phyloP scores from a whole-genome alignment of 2,888 invertebrate species.

The Baccha elongata region DNA sequence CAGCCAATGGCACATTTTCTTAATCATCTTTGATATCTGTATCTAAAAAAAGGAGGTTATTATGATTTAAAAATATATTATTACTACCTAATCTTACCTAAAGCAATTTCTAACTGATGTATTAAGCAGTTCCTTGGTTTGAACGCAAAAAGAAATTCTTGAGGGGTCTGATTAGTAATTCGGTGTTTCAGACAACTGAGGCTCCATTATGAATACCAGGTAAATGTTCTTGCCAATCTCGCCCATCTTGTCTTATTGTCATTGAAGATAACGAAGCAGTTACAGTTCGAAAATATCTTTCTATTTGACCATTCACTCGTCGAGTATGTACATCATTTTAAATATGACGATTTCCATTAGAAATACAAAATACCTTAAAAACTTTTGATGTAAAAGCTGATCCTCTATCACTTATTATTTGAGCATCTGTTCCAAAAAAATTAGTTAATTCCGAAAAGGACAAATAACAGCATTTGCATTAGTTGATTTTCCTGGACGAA shows the following conservation, averaged over 20 bases:
- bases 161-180: too few relatives aligned
- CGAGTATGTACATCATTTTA: constrained; percentile 53
- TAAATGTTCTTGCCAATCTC: constrained; percentile 13
- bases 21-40: constrained; percentile 3
- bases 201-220: background rate
- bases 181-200: too few relatives aligned
- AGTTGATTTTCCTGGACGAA: constrained; percentile 32
- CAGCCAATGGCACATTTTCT: constrained; percentile 2
- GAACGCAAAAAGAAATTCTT: background rate
- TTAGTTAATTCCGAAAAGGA: constrained; percentile 17
- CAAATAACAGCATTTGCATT: constrained; percentile 23
- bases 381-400: constrained; percentile 64
- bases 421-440: constrained; percentile 72
- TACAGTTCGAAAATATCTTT: constrained; percentile 38
- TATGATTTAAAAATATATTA: too few relatives aligned
- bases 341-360: constrained; percentile 71
- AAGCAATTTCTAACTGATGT: background rate
- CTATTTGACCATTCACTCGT: constrained; percentile 70
- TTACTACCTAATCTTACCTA: too few relatives aligned
- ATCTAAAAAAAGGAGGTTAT: background rate
- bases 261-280: background rate
- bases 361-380: constrained; percentile 64
- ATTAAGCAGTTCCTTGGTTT: too few relatives aligned
- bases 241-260: background rate
- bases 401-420: constrained; percentile 74